Evolutionary conservation across 2,113 vertebrate species (phyloP).

Genomic region (Psophia crepitans): DNA sequence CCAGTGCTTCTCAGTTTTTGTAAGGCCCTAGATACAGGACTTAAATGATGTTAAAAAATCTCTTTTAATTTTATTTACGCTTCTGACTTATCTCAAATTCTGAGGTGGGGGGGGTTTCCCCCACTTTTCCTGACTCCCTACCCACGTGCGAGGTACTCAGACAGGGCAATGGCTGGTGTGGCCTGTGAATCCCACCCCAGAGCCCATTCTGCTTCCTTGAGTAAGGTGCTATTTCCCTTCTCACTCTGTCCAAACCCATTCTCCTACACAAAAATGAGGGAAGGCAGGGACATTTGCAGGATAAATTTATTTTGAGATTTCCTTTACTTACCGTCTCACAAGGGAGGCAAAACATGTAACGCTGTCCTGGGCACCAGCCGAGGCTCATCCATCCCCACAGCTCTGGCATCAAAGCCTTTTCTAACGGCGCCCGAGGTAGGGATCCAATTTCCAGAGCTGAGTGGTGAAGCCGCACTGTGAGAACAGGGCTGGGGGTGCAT

Average conservation of each 20-base stretch:
- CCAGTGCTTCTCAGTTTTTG: not conserved
- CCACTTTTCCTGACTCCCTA: not conserved
- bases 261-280: not conserved
- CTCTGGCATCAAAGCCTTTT: not conserved
- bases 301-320: not conserved
- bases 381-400: not conserved
- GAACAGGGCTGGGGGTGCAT: not conserved
- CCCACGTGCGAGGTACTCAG: not conserved
- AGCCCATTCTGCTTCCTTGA: not conserved
- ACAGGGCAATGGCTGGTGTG: not conserved
- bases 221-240: not conserved
- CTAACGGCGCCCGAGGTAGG: not conserved
- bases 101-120: too few species aligned
- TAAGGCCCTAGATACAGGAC: not conserved
- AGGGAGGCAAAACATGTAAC: not conserved
- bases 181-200: not conserved
- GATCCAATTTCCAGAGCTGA: not conserved
- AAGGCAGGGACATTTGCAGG: not conserved
- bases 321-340: not conserved
- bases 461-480: not conserved
- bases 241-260: not conserved
- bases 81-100: not conserved
- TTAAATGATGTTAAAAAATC: not conserved
- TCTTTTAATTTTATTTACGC: not conserved
- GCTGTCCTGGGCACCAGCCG: not conserved